Evolutionary conservation across 2,888 invertebrate genomes (phyloP), one percentile per base, ranked within the genome.

Genomic region (Melangyna quadrimaculata): DNA sequence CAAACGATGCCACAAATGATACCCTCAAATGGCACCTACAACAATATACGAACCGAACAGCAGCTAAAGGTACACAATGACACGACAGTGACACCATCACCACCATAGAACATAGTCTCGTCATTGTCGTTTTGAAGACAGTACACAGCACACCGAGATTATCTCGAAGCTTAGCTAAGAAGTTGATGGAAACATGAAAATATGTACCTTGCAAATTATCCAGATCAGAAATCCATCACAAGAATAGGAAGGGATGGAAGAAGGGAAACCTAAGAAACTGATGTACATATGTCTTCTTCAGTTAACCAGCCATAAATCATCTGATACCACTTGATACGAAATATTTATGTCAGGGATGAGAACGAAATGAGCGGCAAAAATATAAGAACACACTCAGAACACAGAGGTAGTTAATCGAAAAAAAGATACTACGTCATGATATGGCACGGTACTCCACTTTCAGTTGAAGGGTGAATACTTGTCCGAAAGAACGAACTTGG

Each of bases 341-440:
- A 77, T 86, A 86, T 81, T 73, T 69, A 86, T 86, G 86, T 86
- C 86, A 86, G 81, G 81, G 86, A 77, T 86, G 81, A 32, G 77
- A 63, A 35, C n/a, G 27, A 51, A 24, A 63, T 22, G 32, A 51
- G 61, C n/a, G 35, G 29, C 29, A 40, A 37, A 19, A 17, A 80
- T 24, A 75, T 61, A 48, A 75, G 63, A 80, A 70, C 75, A 51
- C 32, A 40, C 27, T 40, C n/a, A 72, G 63, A 69, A 63, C 24
- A 29, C 35, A 7, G 24, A 59, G 69, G 43, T 40, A 59, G 10
- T 65, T n/a, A 40, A 14, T 22, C 6, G 5, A 8, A 70, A 45
- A 77, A 77, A 45, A 45, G n/a, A 35, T 3, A 40, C 43, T 3
- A 40, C 43, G 45, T 37, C 10, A 51, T 37, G 27, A 61, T 29